Percentiles rank a stretch among this genome's conserved stretches.
Conservation (phyloP, 2,797 vertebrate species). For the Argya squamiceps region DNA sequence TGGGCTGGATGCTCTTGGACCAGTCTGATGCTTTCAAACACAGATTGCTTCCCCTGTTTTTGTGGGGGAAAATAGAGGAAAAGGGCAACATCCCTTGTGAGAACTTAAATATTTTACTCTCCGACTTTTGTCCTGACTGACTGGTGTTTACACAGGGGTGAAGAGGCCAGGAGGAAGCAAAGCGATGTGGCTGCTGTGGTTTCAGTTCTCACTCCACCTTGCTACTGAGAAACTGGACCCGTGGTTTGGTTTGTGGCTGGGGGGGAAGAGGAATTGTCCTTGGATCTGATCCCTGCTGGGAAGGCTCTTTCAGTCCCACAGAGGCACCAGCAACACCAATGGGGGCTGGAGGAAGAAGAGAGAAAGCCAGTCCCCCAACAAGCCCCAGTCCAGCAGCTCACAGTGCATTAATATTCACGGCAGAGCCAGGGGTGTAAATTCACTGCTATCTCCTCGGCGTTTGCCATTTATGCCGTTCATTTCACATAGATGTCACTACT, state of each 20-base stretch:
- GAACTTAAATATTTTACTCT: background rate
- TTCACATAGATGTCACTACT: constrained; percentile 78
- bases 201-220: constrained; percentile 58
- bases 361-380: background rate
- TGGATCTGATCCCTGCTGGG: background rate
- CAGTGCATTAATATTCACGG: background rate
- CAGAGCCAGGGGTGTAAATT: constrained; percentile 61
- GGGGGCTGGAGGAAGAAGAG: background rate
- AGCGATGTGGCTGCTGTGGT: constrained; percentile 31
- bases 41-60: background rate
- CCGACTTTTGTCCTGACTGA: background rate
- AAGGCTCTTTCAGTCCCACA: background rate
- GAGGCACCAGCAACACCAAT: accelerated
- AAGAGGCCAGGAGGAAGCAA: background rate
- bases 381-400: background rate
- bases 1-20: background rate
- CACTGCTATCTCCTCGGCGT: background rate
- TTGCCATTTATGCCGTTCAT: constrained; percentile 51
- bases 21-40: background rate
- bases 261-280: background rate
- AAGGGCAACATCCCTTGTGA: background rate
- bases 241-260: constrained; percentile 14
- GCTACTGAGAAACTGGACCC: constrained; percentile 31
- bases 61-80: background rate
- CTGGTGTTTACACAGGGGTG: background rate